These are phyloP conservation scores for Zele albiditarsus DNA, from an alignment of 2,888 invertebrate genomes.

Conservation along the genomic window DNA sequence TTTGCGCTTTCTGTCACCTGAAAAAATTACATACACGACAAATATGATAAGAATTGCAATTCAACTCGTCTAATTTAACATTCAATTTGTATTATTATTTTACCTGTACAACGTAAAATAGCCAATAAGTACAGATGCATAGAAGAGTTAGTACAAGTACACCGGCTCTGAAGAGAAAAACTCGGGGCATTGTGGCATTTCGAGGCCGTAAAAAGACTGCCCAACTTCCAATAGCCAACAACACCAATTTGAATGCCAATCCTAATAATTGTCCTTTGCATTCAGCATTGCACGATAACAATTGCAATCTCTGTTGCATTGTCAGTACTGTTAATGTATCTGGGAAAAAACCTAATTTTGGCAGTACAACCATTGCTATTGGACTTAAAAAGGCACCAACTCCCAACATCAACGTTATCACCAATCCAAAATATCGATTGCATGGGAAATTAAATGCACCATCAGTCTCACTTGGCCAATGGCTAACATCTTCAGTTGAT, in stretches of 20 bases:
- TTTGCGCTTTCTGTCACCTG: conserved; percentile 84
- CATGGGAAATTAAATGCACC: conserved; percentile 83
- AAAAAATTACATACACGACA: conserved; percentile 34
- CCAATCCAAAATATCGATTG: conserved; percentile 88
- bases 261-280: conserved; percentile 95
- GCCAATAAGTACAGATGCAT: conserved; percentile 97
- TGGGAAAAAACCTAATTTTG: conserved; percentile 90
- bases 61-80: background rate
- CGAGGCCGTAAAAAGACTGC: conserved; percentile 91
- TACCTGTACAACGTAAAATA: conserved; percentile 94
- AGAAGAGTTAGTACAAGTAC: conserved; percentile 92
- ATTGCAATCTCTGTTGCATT: conserved; percentile 80
- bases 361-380: conserved; percentile 94
- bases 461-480: conserved; percentile 85
- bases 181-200: conserved; percentile 90
- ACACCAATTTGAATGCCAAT: conserved; percentile 91
- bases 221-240: conserved; percentile 93
- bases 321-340: conserved; percentile 80
- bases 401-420: conserved; percentile 85
- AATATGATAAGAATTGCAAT: background rate
- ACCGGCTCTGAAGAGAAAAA: conserved; percentile 91
- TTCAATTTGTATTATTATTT: background rate
- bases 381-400: conserved; percentile 92
- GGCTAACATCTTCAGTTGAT: conserved; percentile 92
- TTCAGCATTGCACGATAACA: conserved; percentile 91